Evolutionary conservation across 2,797 vertebrate species (phyloP).

Genomic region (Lerista edwardsae): DNA sequence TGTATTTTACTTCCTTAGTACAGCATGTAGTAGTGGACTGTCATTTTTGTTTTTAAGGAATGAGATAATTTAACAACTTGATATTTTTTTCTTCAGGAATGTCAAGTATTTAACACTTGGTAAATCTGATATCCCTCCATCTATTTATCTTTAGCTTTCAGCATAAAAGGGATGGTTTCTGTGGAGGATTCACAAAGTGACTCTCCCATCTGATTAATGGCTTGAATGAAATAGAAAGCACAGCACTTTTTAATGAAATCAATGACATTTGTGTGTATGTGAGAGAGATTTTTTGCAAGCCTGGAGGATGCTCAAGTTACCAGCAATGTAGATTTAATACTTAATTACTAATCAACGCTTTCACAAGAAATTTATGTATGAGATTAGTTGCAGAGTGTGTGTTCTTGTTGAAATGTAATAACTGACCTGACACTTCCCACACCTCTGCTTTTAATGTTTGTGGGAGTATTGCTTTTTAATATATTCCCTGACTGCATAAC

Average conservation of each 20-base stretch:
- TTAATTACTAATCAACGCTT: constrained; percentile 65
- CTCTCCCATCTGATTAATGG: constrained; percentile 70
- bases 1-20: constrained; percentile 85
- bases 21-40: constrained; percentile 83
- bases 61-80: constrained; percentile 77
- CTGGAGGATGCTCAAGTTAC: constrained; percentile 72
- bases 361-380: constrained; percentile 65
- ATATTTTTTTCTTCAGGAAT: constrained; percentile 76
- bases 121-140: constrained; percentile 73
- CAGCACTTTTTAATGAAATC: constrained; percentile 77
- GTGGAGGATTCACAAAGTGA: constrained; percentile 72
- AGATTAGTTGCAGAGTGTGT: constrained; percentile 67
- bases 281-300: constrained; percentile 66
- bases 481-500: constrained; percentile 59
- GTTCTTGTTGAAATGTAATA: constrained; percentile 67
- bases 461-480: constrained; percentile 74
- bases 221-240: constrained; percentile 74
- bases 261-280: constrained; percentile 60
- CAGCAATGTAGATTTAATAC: constrained; percentile 65
- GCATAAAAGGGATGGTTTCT: constrained; percentile 68
- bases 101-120: constrained; percentile 68
- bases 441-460: constrained; percentile 69
- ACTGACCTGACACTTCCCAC: constrained; percentile 63
- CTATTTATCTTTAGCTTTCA: constrained; percentile 72
- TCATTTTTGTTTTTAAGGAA: constrained; percentile 82